These are phyloP conservation scores for Carpatolechia fugitivella DNA, from an alignment of 2,888 invertebrate genomes.

Conservation along the genomic window DNA sequence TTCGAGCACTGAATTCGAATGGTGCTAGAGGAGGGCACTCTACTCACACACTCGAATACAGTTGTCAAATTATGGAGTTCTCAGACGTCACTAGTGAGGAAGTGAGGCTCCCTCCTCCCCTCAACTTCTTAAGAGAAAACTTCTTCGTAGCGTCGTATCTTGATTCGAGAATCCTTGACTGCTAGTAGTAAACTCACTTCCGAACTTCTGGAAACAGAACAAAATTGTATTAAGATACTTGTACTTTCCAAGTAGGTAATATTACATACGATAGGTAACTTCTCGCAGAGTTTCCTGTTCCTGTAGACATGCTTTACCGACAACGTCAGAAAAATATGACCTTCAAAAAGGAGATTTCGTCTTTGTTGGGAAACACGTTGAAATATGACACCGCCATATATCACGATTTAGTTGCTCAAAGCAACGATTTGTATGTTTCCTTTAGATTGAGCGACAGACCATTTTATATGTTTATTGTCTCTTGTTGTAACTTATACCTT, in stretches of 20 bases:
- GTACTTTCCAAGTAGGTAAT: neutral
- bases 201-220: slow-evolving; percentile 8
- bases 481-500: no score
- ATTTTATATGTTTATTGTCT: no score
- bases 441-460: no score
- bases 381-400: no score
- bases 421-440: no score
- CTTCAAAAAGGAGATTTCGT: no score
- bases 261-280: neutral
- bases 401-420: no score
- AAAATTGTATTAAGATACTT: neutral
- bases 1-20: slow-evolving; percentile 83
- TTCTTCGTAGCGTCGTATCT: neutral
- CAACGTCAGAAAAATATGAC: no score
- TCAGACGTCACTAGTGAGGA: neutral
- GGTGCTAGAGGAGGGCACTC: slow-evolving; percentile 83
- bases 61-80: slow-evolving; percentile 76
- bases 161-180: slow-evolving; percentile 3
- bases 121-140: neutral
- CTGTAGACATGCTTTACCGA: no score
- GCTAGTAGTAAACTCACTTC: slow-evolving; percentile 6
- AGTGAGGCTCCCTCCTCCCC: neutral
- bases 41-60: slow-evolving; percentile 84
- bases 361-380: no score
- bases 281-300: no score